These are phyloP conservation scores for Psilanteris sp. DNA, from an alignment of 1,140 invertebrate genomes.

Conservation along the genomic window DNA sequence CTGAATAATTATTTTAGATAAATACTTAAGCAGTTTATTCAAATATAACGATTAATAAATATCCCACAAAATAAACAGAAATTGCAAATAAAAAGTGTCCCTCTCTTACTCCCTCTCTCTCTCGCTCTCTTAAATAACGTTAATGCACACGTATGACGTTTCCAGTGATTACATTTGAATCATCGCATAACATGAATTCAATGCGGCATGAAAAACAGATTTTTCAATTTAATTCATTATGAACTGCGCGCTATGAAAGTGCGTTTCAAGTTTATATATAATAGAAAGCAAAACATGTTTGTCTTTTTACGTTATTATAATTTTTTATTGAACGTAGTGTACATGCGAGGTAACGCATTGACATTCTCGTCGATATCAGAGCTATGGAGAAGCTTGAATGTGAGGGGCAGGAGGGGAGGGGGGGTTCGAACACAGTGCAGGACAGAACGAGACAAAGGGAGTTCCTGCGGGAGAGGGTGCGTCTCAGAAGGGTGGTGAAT, in stretches of 20 bases:
- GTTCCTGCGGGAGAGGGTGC: slow-evolving; percentile 62
- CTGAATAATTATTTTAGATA: slow-evolving; percentile 18
- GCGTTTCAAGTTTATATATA: too few species aligned
- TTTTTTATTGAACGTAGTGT: slow-evolving; percentile 37
- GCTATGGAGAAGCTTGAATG: slow-evolving; percentile 13
- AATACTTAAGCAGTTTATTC: background rate
- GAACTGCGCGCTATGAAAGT: background rate
- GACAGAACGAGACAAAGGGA: slow-evolving; percentile 70
- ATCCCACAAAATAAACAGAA: too few species aligned
- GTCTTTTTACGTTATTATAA: slow-evolving; percentile 15
- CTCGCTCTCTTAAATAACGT: too few species aligned
- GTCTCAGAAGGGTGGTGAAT: slow-evolving; percentile 53
- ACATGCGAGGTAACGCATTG: slow-evolving; percentile 46
- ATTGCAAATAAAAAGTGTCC: too few species aligned
- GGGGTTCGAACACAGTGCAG: slow-evolving; percentile 51
- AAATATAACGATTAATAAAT: too few species aligned
- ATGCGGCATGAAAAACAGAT: background rate
- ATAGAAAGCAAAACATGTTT: slow-evolving; percentile 1
- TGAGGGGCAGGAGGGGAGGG: too few species aligned
- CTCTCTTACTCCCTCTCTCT: too few species aligned
- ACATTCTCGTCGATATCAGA: slow-evolving; percentile 57
- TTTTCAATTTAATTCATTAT: slow-evolving; percentile 9
- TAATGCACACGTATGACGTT: too few species aligned
- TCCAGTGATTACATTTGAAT: slow-evolving; percentile 7
- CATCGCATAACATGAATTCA: background rate